phyloP scores from a whole-genome alignment of 2,797 vertebrate species.

The Rhinoraja longicauda region DNA sequence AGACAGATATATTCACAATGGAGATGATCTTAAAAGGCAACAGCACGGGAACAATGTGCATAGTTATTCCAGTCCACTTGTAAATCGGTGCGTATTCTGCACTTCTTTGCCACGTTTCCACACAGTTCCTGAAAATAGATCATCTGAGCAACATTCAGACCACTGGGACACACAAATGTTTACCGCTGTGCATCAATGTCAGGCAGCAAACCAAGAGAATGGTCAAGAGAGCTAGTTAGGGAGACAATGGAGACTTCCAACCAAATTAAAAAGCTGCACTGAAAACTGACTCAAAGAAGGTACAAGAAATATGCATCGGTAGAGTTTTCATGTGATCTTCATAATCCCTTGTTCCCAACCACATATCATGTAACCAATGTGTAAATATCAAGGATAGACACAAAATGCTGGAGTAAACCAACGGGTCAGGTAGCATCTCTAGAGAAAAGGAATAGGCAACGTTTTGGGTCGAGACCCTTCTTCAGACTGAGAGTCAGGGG shows the following conservation, averaged over 20 bases:
- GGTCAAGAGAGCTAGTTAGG: not conserved
- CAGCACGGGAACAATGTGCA: not conserved
- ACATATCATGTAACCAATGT: not conserved
- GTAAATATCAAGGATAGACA: not conserved
- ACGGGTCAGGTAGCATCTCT: no score
- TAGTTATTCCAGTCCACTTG: not conserved
- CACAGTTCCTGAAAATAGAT: constrained; percentile 22
- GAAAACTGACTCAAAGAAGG: not conserved
- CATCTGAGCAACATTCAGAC: not conserved
- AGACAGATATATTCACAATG: not conserved
- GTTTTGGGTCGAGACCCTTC: no score
- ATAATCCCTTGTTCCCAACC: not conserved
- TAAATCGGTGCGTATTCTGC: constrained; percentile 24
- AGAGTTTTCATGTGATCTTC: not conserved
- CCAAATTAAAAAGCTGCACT: not conserved
- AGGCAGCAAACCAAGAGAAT: not conserved
- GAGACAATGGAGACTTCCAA: not conserved
- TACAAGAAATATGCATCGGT: no score
- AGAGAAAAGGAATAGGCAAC: no score
- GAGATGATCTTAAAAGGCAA: not conserved
- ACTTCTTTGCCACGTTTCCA: not conserved
- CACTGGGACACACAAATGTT: not conserved
- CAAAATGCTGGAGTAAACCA: no score
- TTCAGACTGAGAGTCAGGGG: no score
- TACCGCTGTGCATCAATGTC: not conserved